Base-by-base conservation (phyloP, 2,113 vertebrate species). In the Neotoma lepida region DNA sequence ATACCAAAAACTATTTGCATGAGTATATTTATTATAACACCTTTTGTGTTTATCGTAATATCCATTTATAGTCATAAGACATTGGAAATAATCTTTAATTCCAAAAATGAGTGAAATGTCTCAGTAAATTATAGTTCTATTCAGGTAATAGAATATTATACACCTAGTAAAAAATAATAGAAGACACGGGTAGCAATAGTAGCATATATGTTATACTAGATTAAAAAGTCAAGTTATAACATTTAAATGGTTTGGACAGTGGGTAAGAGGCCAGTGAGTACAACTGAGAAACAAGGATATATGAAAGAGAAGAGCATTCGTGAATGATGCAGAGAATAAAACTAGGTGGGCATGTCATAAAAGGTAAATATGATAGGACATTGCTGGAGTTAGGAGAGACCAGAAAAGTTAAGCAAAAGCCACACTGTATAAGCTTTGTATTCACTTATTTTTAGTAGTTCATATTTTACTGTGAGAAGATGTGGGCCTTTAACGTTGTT, bases 41-140 rank as follows among this genome's bases (percentile, higher is more conserved):
- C 26, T 17, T 68, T 86, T 86, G 30, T 86, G 61, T 41, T 66
- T 64, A 64, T 64, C 15, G 58, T 64, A 46, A 49, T 33, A 49
- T 49, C 9, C 10, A 22, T 87, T 93, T 90, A 64, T 92, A 92
- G 68, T 94, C 61, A 39, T 89, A 66, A 93, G 41, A 87, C 78
- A 56, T 64, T 89, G 35, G 49, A 85, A 91, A 24, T 64, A 44
- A 22, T 85, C 56, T 76, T 92, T 73, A 46, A 77, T 73, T 88
- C 63, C 35, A 86, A 54, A 90, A 95, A 68, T 82, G n/a, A 6
- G 28, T 95, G 41, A 81, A 82, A 64, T 94, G 84, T 39, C 22
- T 78, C 63, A 74, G 22, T 94, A 77, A 93, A 35, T 86, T 70
- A 56, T 39, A 12, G 14, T 81, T 90, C 44, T 89, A 18, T 88